These are phyloP conservation scores for Ophraella communa DNA, from an alignment of 2,888 invertebrate genomes.

Conservation along the genomic window DNA sequence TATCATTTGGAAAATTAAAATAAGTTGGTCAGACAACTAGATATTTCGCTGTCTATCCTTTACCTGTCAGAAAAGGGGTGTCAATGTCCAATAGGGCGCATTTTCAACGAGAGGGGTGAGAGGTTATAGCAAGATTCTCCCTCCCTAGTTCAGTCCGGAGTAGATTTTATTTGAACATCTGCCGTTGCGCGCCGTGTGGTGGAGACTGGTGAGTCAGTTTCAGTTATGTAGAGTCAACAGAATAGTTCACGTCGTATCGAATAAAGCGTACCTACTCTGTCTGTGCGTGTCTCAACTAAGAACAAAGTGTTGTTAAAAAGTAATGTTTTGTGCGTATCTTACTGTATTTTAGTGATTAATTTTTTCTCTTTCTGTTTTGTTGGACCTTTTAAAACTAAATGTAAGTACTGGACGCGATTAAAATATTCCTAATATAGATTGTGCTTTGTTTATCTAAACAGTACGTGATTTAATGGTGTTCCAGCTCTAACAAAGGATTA, in stretches of 20 bases:
- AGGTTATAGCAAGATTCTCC: conserved; percentile 33
- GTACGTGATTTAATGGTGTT: conserved; percentile 31
- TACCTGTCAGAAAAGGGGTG: conserved; percentile 29
- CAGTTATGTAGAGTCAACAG: conserved; percentile 33
- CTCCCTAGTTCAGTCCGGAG: conserved; percentile 37
- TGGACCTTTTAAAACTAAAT: conserved; percentile 24
- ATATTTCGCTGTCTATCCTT: conserved; percentile 15
- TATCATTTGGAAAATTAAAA: conserved; percentile 27
- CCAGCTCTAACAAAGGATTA: conserved; percentile 34
- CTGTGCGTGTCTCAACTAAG: conserved; percentile 13
- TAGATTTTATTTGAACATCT: conserved; percentile 52
- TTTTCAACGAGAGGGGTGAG: conserved; percentile 33
- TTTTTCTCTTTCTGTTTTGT: conserved; percentile 27
- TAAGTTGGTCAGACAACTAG: conserved; percentile 29
- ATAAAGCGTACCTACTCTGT: conserved; percentile 16
- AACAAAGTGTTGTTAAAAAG: conserved; percentile 16
- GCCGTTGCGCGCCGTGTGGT: conserved; percentile 47
- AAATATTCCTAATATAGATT: conserved; percentile 21
- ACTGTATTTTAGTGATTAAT: conserved; percentile 19
- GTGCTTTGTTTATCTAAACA: conserved; percentile 35
- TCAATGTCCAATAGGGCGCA: conserved; percentile 28
- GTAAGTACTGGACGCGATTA: conserved; percentile 33
- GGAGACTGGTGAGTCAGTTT: conserved; percentile 39
- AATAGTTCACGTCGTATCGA: conserved; percentile 16
- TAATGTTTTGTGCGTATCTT: conserved; percentile 26